phyloP scores from a whole-genome alignment of 1,140 invertebrate species.

The honey bee (Apis mellifera) region Amel_HAv3.1 CM009945.2:9038001-9038500 shows the following conservation, averaged over 20 bases:
- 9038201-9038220: conserved; percentile 86
- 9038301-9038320: conserved; percentile 74
- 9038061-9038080: conserved; percentile 48
- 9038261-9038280: conserved; percentile 70
- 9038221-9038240: conserved; percentile 82
- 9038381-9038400: not conserved
- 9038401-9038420: too few species aligned
- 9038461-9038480: too few species aligned
- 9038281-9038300: conserved; percentile 72
- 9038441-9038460: too few species aligned
- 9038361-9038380: not conserved
- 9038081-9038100: conserved; percentile 89
- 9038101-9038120: conserved; percentile 86
- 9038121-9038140: conserved; percentile 86
- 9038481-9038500: too few species aligned
- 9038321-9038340: conserved; percentile 77
- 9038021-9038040: not conserved
- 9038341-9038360: conserved; percentile 1
- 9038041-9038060: not conserved
- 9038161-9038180: conserved; percentile 87
- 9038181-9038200: conserved; percentile 83
- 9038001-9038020: too few species aligned
- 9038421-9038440: too few species aligned
- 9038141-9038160: conserved; percentile 84
- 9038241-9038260: conserved; percentile 74